Conservation (phyloP, 2,797 vertebrate genomes). For the Chaunax sp. region DNA sequence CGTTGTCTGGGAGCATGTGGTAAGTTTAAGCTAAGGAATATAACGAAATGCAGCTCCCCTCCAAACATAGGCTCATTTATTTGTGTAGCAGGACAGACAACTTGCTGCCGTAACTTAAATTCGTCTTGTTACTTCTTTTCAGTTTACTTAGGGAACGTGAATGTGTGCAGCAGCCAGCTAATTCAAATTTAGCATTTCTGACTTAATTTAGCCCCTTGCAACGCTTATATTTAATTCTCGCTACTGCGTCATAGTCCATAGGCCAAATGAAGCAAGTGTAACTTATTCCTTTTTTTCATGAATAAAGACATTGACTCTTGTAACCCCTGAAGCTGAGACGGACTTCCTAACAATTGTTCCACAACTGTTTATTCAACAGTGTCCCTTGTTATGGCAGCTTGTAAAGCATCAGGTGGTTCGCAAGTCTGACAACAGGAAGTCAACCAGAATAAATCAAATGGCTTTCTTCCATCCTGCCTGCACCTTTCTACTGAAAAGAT, state of each 20-base stretch:
- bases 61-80: not conserved
- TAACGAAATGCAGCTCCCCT: not conserved
- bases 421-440: slow-evolving; percentile 65
- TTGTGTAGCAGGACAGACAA: not conserved
- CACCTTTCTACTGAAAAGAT: slow-evolving; percentile 75
- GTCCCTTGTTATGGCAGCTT: slow-evolving; percentile 76
- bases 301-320: too few species aligned
- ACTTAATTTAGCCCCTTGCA: too few species aligned
- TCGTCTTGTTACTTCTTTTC: not conserved
- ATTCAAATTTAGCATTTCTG: too few species aligned
- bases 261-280: not conserved
- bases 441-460: slow-evolving; percentile 66
- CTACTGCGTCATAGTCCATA: not conserved
- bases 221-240: not conserved
- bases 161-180: slow-evolving; percentile 36
- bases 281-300: too few species aligned
- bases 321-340: not conserved
- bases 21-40: not conserved
- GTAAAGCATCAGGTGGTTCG: slow-evolving; percentile 75
- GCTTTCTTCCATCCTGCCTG: slow-evolving; percentile 69
- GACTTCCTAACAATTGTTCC: not conserved
- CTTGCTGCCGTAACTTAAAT: not conserved
- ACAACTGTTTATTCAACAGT: slow-evolving; percentile 62
- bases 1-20: not conserved
- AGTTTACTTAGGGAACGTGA: slow-evolving; percentile 4